phyloP scores from a whole-genome alignment of 2,797 vertebrate genomes.

The Petrocephalus sullivani region DNA sequence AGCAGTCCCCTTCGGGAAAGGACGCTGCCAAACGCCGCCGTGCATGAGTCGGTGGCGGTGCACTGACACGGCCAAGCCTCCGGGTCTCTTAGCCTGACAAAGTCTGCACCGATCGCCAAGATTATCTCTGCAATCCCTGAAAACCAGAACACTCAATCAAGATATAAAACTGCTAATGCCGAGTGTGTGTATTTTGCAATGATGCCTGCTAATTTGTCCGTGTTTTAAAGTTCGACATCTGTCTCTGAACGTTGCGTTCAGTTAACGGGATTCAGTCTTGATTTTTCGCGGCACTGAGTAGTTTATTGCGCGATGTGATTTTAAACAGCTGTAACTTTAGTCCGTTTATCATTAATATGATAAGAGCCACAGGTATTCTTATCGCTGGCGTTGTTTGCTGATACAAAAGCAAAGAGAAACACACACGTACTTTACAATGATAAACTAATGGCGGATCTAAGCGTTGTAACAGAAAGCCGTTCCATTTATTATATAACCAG shows the following conservation, averaged over 20 bases:
- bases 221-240: background rate
- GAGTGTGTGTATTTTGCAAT: background rate
- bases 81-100: background rate
- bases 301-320: background rate
- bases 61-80: slow-evolving; percentile 57
- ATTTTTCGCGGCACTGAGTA: background rate
- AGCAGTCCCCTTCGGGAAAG: slow-evolving; percentile 71
- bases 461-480: background rate
- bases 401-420: background rate
- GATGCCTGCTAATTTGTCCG: background rate
- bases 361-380: background rate
- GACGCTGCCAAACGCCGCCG: slow-evolving; percentile 63
- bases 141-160: background rate
- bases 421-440: background rate
- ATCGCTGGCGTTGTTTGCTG: background rate
- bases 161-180: background rate
- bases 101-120: background rate
- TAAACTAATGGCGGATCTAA: background rate
- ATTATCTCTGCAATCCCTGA: background rate
- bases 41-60: slow-evolving; percentile 68
- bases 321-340: background rate
- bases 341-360: background rate
- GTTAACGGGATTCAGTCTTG: background rate
- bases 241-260: background rate
- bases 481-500: background rate